phyloP scores from a whole-genome alignment of 2,113 vertebrate genomes.

The Thunnus thynnus region DNA sequence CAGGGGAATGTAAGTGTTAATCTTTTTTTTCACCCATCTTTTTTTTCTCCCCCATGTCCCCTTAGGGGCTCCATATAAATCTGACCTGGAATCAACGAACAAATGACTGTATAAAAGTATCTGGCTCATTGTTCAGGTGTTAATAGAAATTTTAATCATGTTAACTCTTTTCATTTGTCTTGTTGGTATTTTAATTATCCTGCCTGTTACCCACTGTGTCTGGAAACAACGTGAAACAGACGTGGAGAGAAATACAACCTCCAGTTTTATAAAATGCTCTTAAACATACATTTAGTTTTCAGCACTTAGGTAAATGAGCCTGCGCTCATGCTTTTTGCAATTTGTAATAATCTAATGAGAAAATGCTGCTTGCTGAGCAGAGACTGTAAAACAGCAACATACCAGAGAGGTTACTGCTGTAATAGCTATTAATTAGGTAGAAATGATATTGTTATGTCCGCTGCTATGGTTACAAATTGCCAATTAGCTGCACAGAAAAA shows the following conservation, averaged over 20 bases:
- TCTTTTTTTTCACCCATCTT: no score
- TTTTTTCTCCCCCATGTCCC: no score
- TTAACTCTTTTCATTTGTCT: slow-evolving; percentile 54
- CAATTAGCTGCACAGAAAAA: slow-evolving; percentile 78
- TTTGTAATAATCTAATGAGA: slow-evolving; percentile 81
- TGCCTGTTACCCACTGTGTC: slow-evolving; percentile 60
- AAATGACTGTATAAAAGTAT: slow-evolving; percentile 2
- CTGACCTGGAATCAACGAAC: neutral
- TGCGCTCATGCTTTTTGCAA: slow-evolving; percentile 69
- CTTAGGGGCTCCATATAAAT: no score
- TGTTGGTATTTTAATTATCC: slow-evolving; percentile 68
- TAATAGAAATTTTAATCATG: slow-evolving; percentile 49
- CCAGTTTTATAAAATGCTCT: slow-evolving; percentile 59
- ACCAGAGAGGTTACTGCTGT: slow-evolving; percentile 57
- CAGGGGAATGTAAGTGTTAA: no score
- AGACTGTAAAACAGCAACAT: slow-evolving; percentile 61
- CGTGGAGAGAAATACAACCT: slow-evolving; percentile 42
- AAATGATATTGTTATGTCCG: slow-evolving; percentile 52
- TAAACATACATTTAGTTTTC: slow-evolving; percentile 71
- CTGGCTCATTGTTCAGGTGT: slow-evolving; percentile 34
- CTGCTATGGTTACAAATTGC: slow-evolving; percentile 78
- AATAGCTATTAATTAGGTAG: slow-evolving; percentile 77
- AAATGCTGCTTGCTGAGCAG: slow-evolving; percentile 78
- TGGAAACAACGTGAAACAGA: slow-evolving; percentile 47
- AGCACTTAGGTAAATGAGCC: slow-evolving; percentile 79